Evolutionary conservation across 2,113 vertebrate genomes (phyloP).

Genomic region (Apodemus sylvaticus): DNA sequence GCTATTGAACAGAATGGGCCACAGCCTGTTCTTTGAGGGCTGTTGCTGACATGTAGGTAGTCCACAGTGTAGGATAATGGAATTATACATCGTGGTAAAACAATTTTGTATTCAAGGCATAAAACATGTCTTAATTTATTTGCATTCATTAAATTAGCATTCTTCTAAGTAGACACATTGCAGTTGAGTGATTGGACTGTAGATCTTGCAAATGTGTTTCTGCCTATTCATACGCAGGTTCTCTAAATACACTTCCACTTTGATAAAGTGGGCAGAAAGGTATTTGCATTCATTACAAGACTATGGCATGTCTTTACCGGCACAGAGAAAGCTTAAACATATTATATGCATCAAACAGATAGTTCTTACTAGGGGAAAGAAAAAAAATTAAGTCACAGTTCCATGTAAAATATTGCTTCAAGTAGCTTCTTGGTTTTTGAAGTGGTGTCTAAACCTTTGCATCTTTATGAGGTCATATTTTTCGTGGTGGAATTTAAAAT

Average conservation of each 20-base stretch:
- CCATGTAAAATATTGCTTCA: constrained; percentile 57
- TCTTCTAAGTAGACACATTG: constrained; percentile 63
- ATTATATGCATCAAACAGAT: constrained; percentile 53
- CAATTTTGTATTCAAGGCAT: constrained; percentile 61
- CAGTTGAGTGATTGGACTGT: constrained; percentile 11
- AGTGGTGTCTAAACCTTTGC: constrained; percentile 66
- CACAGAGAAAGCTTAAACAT: constrained; percentile 54
- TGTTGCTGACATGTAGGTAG: constrained; percentile 48
- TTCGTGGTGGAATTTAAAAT: constrained; percentile 65
- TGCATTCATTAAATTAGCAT: constrained; percentile 70
- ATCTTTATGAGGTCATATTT: constrained; percentile 77
- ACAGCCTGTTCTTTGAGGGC: constrained; percentile 60
- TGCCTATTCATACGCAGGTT: neutral
- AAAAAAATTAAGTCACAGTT: constrained; percentile 62
- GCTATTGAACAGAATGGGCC: constrained; percentile 51
- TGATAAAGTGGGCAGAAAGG: neutral
- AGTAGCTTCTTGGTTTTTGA: constrained; percentile 68
- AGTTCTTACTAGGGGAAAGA: constrained; percentile 1
- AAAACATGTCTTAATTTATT: constrained; percentile 66
- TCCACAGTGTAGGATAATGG: constrained; percentile 45
- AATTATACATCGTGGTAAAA: constrained; percentile 56
- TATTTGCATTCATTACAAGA: constrained; percentile 19
- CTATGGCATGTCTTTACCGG: constrained; percentile 17
- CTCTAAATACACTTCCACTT: constrained; percentile 42
- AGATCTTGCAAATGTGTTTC: constrained; percentile 28